Conservation (phyloP, 2,888 invertebrate species). For the Macropis europaea region DNA sequence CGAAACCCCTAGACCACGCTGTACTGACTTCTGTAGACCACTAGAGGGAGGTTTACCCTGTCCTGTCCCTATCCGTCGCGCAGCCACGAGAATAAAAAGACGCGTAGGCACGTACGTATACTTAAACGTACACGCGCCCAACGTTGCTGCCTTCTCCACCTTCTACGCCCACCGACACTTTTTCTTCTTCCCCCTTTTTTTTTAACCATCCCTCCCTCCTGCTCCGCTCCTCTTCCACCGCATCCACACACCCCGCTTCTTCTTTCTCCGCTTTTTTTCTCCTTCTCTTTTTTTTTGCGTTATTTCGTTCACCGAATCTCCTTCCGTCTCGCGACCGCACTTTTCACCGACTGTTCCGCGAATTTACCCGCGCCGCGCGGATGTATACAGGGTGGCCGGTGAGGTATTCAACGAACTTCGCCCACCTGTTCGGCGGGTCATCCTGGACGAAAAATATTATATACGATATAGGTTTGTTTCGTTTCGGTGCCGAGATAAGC, state of each 20-base stretch:
- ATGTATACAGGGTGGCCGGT: no score
- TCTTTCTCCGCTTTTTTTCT: neutral
- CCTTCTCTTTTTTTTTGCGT: neutral
- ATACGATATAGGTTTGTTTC: no score
- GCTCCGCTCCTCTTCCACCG: neutral
- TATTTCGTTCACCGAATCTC: constrained; percentile 2
- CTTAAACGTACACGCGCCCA: constrained; percentile 33
- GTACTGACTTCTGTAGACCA: constrained; percentile 76
- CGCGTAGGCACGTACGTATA: constrained; percentile 55
- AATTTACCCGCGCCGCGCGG: constrained; percentile 5
- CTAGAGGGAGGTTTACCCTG: constrained; percentile 67
- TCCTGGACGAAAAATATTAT: no score
- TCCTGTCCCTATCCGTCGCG: constrained; percentile 58
- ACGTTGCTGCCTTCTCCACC: neutral
- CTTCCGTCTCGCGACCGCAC: neutral
- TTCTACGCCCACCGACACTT: neutral
- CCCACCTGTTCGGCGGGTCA: no score
- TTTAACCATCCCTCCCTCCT: neutral
- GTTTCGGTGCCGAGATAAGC: no score
- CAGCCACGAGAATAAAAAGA: constrained; percentile 63
- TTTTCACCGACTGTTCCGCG: constrained; percentile 1
- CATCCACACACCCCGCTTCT: neutral
- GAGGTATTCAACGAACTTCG: no score
- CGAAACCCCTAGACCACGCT: constrained; percentile 73
- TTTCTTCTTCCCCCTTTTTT: neutral